phyloP scores from a whole-genome alignment of 2,797 vertebrate genomes.

The Cossypha heuglini region DNA sequence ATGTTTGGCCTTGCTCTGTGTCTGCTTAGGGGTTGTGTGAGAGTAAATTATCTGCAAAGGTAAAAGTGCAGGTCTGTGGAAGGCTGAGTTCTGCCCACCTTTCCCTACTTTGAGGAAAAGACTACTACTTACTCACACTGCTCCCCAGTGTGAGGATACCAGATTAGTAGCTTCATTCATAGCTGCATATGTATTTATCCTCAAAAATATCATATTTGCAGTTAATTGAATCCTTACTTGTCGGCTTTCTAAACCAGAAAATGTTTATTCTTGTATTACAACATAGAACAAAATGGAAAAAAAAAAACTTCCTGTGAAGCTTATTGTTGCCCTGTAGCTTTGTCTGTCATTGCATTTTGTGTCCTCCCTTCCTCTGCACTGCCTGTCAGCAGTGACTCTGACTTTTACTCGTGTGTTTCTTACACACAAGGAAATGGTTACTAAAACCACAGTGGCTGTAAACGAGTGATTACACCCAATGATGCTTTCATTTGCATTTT shows the following conservation, averaged over 20 bases:
- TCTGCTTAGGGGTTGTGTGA: neutral
- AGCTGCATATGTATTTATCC: neutral
- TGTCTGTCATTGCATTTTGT: neutral
- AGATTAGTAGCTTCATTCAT: neutral
- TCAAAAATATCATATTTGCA: neutral
- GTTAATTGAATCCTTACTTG: neutral
- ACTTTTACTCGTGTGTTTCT: neutral
- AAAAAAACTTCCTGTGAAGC: neutral
- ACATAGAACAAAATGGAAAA: neutral
- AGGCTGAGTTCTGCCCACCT: neutral
- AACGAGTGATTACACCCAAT: neutral
- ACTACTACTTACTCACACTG: neutral
- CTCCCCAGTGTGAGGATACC: neutral
- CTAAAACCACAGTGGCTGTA: conserved; percentile 34
- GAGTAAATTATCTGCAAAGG: neutral
- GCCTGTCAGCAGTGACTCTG: neutral
- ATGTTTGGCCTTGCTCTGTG: neutral
- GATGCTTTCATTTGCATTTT: conserved; percentile 4
- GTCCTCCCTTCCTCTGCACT: neutral
- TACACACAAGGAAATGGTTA: conserved; percentile 41
- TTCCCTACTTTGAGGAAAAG: neutral
- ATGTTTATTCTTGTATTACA: neutral
- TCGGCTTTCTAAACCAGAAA: neutral
- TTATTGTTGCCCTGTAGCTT: neutral
- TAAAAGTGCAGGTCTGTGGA: neutral